Conservation (phyloP, 2,113 vertebrate genomes). For the Mastomys coucha region DNA sequence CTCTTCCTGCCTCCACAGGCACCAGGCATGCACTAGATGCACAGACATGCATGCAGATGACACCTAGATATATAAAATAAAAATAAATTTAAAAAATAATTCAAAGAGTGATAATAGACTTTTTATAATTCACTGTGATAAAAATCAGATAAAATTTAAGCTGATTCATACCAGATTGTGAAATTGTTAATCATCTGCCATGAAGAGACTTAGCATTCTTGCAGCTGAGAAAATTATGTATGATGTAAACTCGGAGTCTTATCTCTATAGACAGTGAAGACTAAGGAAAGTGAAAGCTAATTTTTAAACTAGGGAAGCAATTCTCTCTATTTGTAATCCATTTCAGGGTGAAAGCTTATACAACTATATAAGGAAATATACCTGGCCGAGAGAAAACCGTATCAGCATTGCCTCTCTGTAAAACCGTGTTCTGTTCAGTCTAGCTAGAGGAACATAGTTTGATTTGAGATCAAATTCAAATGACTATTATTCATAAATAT, state of each 20-base stretch:
- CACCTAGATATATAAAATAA: background rate
- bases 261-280: background rate
- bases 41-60: no score
- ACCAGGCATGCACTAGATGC: background rate
- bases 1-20: background rate
- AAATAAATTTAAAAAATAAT: background rate
- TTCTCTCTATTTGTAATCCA: conserved; percentile 43
- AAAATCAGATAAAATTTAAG: conserved; percentile 39
- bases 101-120: conserved; percentile 1
- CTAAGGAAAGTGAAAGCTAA: background rate
- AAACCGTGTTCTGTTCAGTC: background rate
- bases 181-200: conserved; percentile 36
- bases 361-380: background rate
- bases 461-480: conserved; percentile 55
- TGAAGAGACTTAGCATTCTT: background rate
- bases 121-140: conserved; percentile 7
- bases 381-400: conserved; percentile 41
- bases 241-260: conserved; percentile 18
- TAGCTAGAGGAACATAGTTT: conserved; percentile 53
- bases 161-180: conserved; percentile 20
- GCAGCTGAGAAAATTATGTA: background rate
- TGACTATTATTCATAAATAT: background rate
- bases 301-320: conserved; percentile 34
- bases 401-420: conserved; percentile 44
- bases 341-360: conserved; percentile 35